phyloP scores from a whole-genome alignment of 2,888 invertebrate species.

The Drosophila mimetica region DNA sequence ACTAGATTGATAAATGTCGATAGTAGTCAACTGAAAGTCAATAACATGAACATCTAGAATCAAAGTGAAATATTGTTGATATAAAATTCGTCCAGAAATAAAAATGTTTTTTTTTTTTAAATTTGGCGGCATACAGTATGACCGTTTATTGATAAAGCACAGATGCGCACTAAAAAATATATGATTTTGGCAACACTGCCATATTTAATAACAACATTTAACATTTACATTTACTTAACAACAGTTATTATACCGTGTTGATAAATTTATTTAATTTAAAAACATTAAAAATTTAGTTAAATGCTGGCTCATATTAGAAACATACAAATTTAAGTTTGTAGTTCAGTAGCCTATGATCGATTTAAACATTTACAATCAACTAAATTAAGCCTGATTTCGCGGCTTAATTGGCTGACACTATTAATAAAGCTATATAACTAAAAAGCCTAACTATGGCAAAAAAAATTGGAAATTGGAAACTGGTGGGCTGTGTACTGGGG shows the following conservation, averaged over 20 bases:
- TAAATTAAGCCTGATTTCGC: not conserved
- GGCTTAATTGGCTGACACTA: not conserved
- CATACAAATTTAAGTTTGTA: not conserved
- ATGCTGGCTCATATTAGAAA: not conserved
- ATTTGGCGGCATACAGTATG: not conserved
- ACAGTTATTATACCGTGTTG: not conserved
- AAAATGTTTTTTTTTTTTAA: too few relatives aligned
- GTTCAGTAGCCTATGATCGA: not conserved
- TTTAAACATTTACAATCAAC: not conserved
- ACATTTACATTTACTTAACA: not conserved
- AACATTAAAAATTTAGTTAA: conserved; percentile 4
- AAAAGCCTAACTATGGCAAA: conserved; percentile 5
- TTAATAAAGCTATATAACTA: not conserved
- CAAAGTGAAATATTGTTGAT: too few relatives aligned
- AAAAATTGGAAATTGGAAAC: not conserved
- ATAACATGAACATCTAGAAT: too few relatives aligned
- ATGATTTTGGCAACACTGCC: not conserved
- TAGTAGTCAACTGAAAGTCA: too few relatives aligned
- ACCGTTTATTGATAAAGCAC: not conserved
- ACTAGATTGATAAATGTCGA: too few relatives aligned
- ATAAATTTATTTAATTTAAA: conserved; percentile 6
- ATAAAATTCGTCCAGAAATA: too few relatives aligned
- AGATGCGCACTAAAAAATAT: not conserved
- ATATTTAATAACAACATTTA: too few relatives aligned
- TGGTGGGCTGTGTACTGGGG: conserved; percentile 12